Evolutionary conservation across 2,113 vertebrate genomes (phyloP).

Genomic region (Otis tarda): DNA sequence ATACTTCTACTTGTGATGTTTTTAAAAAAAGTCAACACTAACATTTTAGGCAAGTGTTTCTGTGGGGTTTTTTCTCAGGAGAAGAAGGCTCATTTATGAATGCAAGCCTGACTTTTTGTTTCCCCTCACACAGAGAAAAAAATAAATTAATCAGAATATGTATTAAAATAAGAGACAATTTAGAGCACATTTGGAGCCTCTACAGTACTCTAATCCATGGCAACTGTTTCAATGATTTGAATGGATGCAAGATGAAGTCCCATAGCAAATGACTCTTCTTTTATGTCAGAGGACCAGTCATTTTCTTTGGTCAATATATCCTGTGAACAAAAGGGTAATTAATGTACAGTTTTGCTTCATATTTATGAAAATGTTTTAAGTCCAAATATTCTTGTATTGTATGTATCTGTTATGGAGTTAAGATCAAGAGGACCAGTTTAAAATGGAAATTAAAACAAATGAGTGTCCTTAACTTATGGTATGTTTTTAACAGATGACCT

Average conservation of each 20-base stretch:
- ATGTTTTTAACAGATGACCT: neutral
- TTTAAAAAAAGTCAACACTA: neutral
- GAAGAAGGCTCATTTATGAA: neutral
- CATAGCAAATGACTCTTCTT: neutral
- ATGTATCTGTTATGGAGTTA: neutral
- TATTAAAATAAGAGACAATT: slow-evolving; percentile 1
- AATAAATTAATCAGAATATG: neutral
- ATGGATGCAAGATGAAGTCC: neutral
- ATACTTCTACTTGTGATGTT: neutral
- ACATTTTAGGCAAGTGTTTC: neutral
- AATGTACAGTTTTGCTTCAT: neutral
- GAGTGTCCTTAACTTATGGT: neutral
- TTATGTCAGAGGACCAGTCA: neutral
- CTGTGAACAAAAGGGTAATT: neutral
- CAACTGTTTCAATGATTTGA: neutral
- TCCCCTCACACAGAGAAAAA: neutral
- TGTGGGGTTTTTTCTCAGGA: neutral
- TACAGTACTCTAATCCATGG: neutral
- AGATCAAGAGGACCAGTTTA: neutral
- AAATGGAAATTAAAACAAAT: neutral
- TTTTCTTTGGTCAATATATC: neutral
- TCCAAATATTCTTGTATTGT: neutral
- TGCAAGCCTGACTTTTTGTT: neutral
- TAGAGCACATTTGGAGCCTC: neutral
- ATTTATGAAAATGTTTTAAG: neutral